phyloP scores from a whole-genome alignment of 2,888 invertebrate species.

The Cinara cedri region DNA sequence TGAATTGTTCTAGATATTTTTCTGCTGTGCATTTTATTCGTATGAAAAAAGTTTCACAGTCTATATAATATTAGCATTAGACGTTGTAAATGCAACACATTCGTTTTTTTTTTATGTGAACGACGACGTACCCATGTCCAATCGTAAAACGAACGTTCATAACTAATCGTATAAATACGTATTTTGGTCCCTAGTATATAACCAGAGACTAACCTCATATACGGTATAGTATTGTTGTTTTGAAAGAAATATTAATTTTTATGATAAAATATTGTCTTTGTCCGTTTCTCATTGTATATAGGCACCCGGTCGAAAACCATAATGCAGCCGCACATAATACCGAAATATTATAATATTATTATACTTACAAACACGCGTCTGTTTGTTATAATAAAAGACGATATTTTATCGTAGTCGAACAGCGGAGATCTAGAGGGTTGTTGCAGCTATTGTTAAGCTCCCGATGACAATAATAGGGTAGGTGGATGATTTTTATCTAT shows the following conservation, averaged over 20 bases:
- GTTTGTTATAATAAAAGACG: neutral
- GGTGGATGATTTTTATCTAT: constrained; percentile 39
- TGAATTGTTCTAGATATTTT: neutral
- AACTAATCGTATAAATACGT: neutral
- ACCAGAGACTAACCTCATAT: neutral
- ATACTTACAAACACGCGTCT: neutral
- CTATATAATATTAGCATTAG: neutral
- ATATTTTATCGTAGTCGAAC: neutral
- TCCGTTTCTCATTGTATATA: neutral
- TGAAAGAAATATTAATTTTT: constrained; percentile 36
- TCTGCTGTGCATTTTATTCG: neutral
- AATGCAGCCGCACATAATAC: neutral
- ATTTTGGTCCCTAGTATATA: constrained; percentile 1
- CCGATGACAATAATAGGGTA: constrained; percentile 26
- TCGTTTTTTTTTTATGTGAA: neutral
- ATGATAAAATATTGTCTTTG: constrained; percentile 29
- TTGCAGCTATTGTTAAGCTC: constrained; percentile 20
- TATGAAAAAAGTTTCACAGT: neutral
- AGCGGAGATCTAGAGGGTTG: constrained; percentile 2
- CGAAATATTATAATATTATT: neutral
- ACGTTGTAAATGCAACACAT: neutral
- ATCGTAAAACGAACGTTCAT: constrained; percentile 19
- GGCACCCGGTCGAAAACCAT: neutral
- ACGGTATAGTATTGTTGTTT: constrained; percentile 17
- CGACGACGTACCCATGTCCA: constrained; percentile 26